A percentile compares a stretch with the other conserved stretches of the same genome.
These are phyloP conservation scores for Papio anubis DNA, from an alignment of 2,113 vertebrate genomes.

Conservation along the genomic window DNA sequence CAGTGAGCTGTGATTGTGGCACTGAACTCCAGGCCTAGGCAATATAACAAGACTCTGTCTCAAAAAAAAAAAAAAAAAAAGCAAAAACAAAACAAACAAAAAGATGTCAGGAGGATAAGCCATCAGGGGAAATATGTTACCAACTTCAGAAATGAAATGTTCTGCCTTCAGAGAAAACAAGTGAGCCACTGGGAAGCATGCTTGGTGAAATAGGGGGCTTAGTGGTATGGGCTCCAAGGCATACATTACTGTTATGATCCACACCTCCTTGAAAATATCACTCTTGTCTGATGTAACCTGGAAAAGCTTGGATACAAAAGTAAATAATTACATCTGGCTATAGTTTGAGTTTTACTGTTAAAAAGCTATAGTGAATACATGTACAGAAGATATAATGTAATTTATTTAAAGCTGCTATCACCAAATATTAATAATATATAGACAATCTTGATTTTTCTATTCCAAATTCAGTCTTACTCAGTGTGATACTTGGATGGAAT, in stretches of 20 bases:
- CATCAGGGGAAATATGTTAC: background rate
- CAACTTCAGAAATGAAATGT: background rate
- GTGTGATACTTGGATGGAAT: conserved; percentile 66
- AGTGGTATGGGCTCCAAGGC: background rate
- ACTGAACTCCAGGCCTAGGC: background rate
- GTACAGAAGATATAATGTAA: background rate
- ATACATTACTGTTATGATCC: background rate
- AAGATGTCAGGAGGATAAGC: background rate
- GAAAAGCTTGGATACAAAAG: background rate
- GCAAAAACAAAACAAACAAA: no score
- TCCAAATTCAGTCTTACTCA: conserved; percentile 63
- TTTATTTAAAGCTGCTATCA: conserved; percentile 15
- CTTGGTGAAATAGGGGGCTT: background rate
- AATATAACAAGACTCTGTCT: background rate
- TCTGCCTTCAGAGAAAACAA: background rate
- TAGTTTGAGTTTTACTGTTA: background rate
- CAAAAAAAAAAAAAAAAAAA: no score
- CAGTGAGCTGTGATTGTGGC: background rate
- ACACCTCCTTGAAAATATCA: background rate
- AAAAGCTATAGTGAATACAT: background rate
- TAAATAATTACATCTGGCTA: background rate
- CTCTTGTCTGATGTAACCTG: background rate
- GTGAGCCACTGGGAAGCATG: background rate
- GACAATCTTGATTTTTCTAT: conserved; percentile 68
- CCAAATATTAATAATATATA: conserved; percentile 71